Base-by-base conservation (phyloP, 1,140 invertebrate genomes). In the Scaptodrosophila lebanonensis region DNA sequence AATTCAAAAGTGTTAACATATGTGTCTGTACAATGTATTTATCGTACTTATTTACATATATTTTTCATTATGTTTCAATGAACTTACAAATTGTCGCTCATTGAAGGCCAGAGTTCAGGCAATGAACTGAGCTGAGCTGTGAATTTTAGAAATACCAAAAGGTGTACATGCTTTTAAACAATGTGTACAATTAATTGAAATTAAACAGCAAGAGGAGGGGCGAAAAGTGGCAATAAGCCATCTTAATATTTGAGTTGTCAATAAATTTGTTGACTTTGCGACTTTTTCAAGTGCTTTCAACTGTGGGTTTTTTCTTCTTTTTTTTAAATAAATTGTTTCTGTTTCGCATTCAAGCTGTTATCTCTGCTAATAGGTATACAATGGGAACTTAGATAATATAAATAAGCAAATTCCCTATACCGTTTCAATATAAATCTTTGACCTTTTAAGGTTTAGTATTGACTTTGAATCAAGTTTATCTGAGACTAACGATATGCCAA, bases 181-280 rank as follows among this genome's bases (percentile, higher is more conserved):
- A 71, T 72, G 62, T 58, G 30, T 8, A 66, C 72, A 77, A 82
- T 79, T 79, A 82, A 79, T 82, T 82, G 59, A 82, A 79, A 73
- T 77, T 68, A 79, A 68, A 20, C 63, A 47, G n/a, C n/a, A 77
- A 77, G 50, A 59, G 4, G 8, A 20, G 22, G 13, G 22, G 17
- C n/a, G 12, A 30, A 18, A 27, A 45, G 15, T n/a, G 29, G 27
- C 2, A 53, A 50, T 32, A 45, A 25, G 36, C 32, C 39, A 29
- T 51, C 12, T 77, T 64, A 72, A 73, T 77, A 79, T 82, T 79
- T 82, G 68, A 36, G 39, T 60, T 73, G 73, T 82, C 75, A 79
- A 79, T 82, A 79, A 82, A 82, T 73, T 82, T 66, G 32, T 77
- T 59, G 79, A 79, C 73, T 79, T 79, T 79, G 64, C 52, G 48